A percentile compares a stretch with the other conserved stretches of the same genome.
phyloP scores from a whole-genome alignment of 1,140 invertebrate species.

The Lordiphosa collinella region DNA sequence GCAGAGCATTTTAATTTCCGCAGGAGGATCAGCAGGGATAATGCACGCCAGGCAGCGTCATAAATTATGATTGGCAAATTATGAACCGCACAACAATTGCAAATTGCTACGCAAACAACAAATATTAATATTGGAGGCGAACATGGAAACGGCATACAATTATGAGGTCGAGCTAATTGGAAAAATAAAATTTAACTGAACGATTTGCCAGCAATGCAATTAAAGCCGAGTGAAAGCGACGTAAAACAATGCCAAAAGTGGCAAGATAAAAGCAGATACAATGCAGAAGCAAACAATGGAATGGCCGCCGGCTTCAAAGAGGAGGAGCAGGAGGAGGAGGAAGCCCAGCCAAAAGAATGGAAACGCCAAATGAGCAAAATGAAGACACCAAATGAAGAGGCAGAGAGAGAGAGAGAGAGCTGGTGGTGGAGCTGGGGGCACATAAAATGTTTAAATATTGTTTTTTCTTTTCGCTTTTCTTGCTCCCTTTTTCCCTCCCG shows the following conservation, averaged over 20 bases:
- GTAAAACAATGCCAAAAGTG: conserved; percentile 56
- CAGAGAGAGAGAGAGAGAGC: not conserved
- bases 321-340: too few relatives aligned
- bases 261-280: conserved; percentile 49
- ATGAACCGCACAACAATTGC: conserved; percentile 9
- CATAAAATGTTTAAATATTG: conserved; percentile 55
- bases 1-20: conserved; percentile 6
- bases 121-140: too few relatives aligned
- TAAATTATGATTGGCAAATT: conserved; percentile 14
- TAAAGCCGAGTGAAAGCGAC: conserved; percentile 5
- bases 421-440: not conserved
- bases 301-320: conserved; percentile 24
- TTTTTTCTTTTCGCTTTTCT: not conserved
- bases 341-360: conserved; percentile 18
- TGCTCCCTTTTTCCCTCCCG: not conserved
- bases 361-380: conserved; percentile 52
- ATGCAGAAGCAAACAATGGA: conserved; percentile 42
- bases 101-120: too few relatives aligned
- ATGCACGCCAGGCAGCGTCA: conserved; percentile 7
- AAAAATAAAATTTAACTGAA: not conserved
- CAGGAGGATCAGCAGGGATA: conserved; percentile 10
- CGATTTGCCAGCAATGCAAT: not conserved
- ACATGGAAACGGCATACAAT: too few relatives aligned
- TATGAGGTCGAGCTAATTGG: not conserved
- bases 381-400: conserved; percentile 21